Evolutionary conservation across 2,888 invertebrate species (phyloP).

Genomic region (Perithous albicinctus): DNA sequence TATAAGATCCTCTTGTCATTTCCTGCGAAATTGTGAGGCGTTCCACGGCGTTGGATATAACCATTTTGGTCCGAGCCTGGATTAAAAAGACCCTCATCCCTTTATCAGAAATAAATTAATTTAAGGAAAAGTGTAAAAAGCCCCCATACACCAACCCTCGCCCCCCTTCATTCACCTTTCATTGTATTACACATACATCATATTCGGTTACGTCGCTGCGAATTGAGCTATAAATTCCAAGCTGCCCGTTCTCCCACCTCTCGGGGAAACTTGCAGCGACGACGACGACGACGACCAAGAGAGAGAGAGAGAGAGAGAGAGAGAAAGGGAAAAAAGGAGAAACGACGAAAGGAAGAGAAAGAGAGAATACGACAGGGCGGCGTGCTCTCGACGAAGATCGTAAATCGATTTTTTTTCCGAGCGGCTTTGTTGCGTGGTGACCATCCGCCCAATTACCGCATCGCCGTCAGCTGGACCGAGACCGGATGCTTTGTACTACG

Average conservation of each 20-base stretch:
- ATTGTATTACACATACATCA: background rate
- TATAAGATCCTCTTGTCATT: conserved; percentile 48
- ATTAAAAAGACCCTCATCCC: no score
- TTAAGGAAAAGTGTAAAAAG: no score
- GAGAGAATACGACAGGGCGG: conserved; percentile 24
- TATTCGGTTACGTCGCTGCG: conserved; percentile 12
- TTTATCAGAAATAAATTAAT: no score
- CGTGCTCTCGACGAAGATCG: conserved; percentile 9
- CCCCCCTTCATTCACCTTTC: conserved; percentile 14
- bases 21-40: conserved; percentile 39
- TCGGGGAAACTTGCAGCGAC: background rate
- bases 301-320: background rate
- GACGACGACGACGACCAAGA: conserved; percentile 32
- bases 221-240: background rate
- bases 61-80: conserved; percentile 66
- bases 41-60: conserved; percentile 64
- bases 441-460: conserved; percentile 2
- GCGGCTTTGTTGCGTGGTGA: conserved; percentile 4
- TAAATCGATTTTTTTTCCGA: conserved; percentile 16
- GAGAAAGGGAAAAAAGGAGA: no score
- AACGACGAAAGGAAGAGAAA: conserved; percentile 1
- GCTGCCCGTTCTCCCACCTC: background rate
- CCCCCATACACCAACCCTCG: background rate
- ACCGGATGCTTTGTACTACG: conserved; percentile 21
- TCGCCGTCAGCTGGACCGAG: conserved; percentile 2